A percentile compares a stretch with the other conserved stretches of the same genome.
These are phyloP conservation scores for Sylvia atricapilla DNA, from an alignment of 2,113 vertebrate species.

Conservation along the genomic window DNA sequence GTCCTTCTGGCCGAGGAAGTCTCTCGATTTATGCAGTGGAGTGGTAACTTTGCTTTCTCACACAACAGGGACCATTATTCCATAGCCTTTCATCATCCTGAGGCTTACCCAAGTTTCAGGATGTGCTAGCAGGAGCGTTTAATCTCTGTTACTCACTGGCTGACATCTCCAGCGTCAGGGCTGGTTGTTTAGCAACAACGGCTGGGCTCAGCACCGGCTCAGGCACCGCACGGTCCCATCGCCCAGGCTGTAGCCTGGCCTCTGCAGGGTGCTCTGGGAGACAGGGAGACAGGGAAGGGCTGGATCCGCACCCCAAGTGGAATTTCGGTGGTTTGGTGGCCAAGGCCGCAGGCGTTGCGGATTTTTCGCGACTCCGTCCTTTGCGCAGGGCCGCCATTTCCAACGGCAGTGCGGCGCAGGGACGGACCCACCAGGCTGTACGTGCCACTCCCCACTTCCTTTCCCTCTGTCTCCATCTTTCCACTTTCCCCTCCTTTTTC, in stretches of 20 bases:
- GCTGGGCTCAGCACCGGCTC: constrained; percentile 21
- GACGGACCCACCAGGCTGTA: not conserved
- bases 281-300: not conserved
- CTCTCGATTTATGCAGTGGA: constrained; percentile 31
- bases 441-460: constrained; percentile 8
- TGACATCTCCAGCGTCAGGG: not conserved
- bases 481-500: not conserved
- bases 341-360: not conserved
- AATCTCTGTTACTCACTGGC: constrained; percentile 12
- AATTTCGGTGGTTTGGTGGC: fast-evolving
- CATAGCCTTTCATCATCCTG: not conserved
- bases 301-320: fast-evolving
- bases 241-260: not conserved
- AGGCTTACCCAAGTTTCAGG: constrained; percentile 39
- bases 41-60: constrained; percentile 53
- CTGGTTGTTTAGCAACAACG: constrained; percentile 56
- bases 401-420: not conserved
- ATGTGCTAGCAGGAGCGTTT: not conserved
- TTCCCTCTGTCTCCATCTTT: not conserved
- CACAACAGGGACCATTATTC: not conserved
- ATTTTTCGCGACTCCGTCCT: not conserved
- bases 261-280: not conserved
- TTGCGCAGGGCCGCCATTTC: constrained; percentile 43
- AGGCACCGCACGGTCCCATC: not conserved
- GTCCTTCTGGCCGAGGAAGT: constrained; percentile 51